Evolutionary conservation across 2,888 invertebrate genomes (phyloP).

Genomic region (Timandra comae): DNA sequence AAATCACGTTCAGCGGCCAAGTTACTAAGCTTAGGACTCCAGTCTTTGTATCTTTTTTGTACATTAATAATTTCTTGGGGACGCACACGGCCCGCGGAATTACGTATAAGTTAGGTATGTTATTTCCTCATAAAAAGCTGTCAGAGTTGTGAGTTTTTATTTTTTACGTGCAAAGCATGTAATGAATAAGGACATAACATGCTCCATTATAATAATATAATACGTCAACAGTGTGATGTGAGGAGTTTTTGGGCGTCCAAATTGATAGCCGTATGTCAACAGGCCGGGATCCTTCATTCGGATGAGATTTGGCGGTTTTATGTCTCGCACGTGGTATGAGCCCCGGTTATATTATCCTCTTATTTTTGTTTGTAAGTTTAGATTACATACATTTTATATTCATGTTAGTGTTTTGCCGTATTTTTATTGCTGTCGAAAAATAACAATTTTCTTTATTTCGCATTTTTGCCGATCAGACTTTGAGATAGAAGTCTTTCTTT

Average conservation of each 20-base stretch:
- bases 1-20: conserved; percentile 56
- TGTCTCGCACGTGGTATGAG: conserved; percentile 10
- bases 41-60: conserved; percentile 57
- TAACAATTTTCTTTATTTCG: too few species aligned
- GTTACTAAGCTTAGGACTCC: conserved; percentile 52
- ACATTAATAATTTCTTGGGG: conserved; percentile 61
- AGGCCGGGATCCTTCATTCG: conserved; percentile 8
- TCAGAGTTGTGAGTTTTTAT: conserved; percentile 60
- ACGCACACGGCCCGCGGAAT: conserved; percentile 44
- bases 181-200: conserved; percentile 50
- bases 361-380: conserved; percentile 2
- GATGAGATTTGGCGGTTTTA: conserved; percentile 15
- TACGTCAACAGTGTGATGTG: conserved; percentile 30
- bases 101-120: conserved; percentile 51
- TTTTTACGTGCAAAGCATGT: conserved; percentile 66
- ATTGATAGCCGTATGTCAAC: conserved; percentile 41
- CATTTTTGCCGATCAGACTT: too few species aligned
- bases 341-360: conserved; percentile 2
- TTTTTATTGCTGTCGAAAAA: too few species aligned
- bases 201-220: conserved; percentile 43
- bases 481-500: too few species aligned
- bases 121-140: conserved; percentile 56
- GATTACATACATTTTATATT: neutral
- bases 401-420: neutral
- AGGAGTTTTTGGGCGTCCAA: conserved; percentile 31